Evolutionary conservation across 2,888 invertebrate genomes (phyloP).

Genomic region (Xestia rhomboidea): DNA sequence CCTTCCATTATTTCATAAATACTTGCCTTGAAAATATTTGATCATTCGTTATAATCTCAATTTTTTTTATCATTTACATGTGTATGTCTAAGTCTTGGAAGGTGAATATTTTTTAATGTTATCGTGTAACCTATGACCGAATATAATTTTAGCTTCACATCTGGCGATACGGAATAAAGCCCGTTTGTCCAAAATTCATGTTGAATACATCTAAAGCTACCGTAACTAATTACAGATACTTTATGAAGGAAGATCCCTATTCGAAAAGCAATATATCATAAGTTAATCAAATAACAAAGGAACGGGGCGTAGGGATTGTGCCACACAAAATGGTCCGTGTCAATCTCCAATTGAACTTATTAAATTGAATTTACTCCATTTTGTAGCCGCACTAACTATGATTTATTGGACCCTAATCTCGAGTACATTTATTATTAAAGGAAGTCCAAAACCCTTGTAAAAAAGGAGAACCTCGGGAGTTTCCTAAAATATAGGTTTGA

Average conservation of each 20-base stretch:
- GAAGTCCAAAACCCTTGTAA: background rate
- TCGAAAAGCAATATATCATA: slow-evolving; percentile 67
- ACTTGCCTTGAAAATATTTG: background rate
- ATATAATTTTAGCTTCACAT: slow-evolving; percentile 27
- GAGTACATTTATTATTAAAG: slow-evolving; percentile 22
- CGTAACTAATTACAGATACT: slow-evolving; percentile 41
- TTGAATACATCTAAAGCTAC: slow-evolving; percentile 31
- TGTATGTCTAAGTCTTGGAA: slow-evolving; percentile 20
- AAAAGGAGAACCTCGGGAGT: background rate
- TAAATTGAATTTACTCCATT: slow-evolving; percentile 83
- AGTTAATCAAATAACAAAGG: slow-evolving; percentile 76
- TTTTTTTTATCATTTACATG: background rate
- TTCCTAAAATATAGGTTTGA: slow-evolving; percentile 5
- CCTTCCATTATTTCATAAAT: background rate
- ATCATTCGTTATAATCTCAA: slow-evolving; percentile 12
- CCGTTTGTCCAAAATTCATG: slow-evolving; percentile 25
- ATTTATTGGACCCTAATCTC: slow-evolving; percentile 75
- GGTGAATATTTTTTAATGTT: slow-evolving; percentile 42
- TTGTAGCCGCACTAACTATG: slow-evolving; percentile 76
- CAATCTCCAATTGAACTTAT: slow-evolving; percentile 88
- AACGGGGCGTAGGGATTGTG: slow-evolving; percentile 77
- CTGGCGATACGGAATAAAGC: slow-evolving; percentile 36
- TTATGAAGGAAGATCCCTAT: slow-evolving; percentile 57
- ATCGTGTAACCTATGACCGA: slow-evolving; percentile 52
- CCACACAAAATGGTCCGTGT: slow-evolving; percentile 80